Percentiles rank a stretch among this genome's conserved stretches.
phyloP scores from a whole-genome alignment of 2,797 vertebrate genomes.

The Brachyrhaphis roseni region DNA sequence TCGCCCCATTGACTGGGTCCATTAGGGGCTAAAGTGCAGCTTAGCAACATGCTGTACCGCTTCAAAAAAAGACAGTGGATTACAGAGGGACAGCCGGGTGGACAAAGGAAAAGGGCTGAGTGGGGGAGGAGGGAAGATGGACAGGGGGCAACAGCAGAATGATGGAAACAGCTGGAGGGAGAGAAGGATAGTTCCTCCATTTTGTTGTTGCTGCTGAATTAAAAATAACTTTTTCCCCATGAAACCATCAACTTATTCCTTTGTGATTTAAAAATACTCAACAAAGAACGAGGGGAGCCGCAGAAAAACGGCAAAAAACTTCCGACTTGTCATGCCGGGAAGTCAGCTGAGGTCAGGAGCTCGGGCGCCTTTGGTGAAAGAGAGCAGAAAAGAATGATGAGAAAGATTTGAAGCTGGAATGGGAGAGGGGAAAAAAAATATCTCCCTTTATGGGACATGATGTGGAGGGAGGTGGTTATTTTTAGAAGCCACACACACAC shows the following conservation, averaged over 20 bases:
- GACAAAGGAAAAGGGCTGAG: conserved; percentile 29
- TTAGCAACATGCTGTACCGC: conserved; percentile 52
- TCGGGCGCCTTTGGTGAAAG: conserved; percentile 1
- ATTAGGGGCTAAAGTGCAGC: conserved; percentile 71
- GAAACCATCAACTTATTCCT: background rate
- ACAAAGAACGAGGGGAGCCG: background rate
- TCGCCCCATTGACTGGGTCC: conserved; percentile 62
- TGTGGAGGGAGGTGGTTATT: conserved; percentile 35
- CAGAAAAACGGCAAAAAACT: background rate
- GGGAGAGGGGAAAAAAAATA: conserved; percentile 16
- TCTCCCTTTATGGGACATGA: conserved; percentile 37
- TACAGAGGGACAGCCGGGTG: conserved; percentile 45
- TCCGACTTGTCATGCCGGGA: background rate
- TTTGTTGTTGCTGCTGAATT: conserved; percentile 9
- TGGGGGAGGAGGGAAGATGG: background rate
- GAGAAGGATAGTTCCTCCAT: conserved; percentile 10
- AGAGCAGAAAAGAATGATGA: conserved; percentile 23
- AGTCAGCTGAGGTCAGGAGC: conserved; percentile 8
- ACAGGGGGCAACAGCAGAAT: background rate
- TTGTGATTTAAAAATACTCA: conserved; percentile 1
- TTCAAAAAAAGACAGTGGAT: conserved; percentile 59
- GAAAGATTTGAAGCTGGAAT: conserved; percentile 18
- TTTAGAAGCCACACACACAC: conserved; percentile 28
- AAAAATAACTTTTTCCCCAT: conserved; percentile 5
- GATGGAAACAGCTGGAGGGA: conserved; percentile 34